phyloP scores from a whole-genome alignment of 2,113 vertebrate genomes.

The Globicephala melas region DNA sequence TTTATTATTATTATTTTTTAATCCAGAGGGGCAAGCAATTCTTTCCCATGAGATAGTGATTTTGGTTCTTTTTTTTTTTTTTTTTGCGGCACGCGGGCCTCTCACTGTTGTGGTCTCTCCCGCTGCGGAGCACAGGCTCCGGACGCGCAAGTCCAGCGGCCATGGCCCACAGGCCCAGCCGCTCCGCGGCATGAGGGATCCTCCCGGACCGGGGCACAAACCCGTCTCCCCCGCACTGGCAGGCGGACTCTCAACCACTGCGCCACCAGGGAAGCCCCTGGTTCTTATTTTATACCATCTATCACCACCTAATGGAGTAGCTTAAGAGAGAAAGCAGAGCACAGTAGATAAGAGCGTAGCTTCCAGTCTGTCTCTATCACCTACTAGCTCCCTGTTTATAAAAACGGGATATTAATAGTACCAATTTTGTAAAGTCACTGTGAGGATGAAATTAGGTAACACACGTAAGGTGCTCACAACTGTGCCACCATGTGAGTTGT shows the following conservation, averaged over 20 bases:
- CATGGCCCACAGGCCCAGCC: too few relatives aligned
- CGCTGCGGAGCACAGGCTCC: too few relatives aligned
- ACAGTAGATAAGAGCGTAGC: not conserved
- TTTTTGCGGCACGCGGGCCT: too few relatives aligned
- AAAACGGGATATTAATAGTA: not conserved
- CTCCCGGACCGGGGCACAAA: too few relatives aligned
- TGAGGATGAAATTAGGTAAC: not conserved
- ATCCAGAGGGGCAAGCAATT: not conserved
- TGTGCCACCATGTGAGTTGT: not conserved
- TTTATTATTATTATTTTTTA: not conserved
- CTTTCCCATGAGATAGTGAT: not conserved
- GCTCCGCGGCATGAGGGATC: too few relatives aligned
- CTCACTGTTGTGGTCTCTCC: too few relatives aligned
- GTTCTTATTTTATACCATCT: not conserved
- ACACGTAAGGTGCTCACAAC: not conserved
- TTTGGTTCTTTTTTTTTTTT: not conserved
- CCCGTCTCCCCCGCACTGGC: too few relatives aligned
- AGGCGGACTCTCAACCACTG: too few relatives aligned
- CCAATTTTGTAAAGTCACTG: not conserved
- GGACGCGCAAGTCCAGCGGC: too few relatives aligned
- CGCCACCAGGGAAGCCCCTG: too few relatives aligned
- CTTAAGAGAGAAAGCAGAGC: not conserved
- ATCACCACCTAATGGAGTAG: not conserved
- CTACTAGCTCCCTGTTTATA: not conserved
- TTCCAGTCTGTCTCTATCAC: not conserved